Conservation (phyloP, 2,888 invertebrate genomes). For the Dryobotodes eremita region DNA sequence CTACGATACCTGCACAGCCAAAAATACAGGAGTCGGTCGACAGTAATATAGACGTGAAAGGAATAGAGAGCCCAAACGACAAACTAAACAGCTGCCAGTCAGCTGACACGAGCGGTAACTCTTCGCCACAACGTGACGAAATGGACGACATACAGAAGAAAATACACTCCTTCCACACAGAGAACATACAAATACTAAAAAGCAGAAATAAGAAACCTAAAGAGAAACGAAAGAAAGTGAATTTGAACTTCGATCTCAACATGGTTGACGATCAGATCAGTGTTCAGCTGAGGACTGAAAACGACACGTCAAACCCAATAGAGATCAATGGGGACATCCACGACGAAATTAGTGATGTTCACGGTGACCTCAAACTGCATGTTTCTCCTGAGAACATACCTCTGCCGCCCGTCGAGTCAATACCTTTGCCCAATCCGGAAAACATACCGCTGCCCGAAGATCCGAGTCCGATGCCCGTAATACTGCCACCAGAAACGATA, state of each 20-base stretch:
- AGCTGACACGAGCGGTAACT: slow-evolving; percentile 88
- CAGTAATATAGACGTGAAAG: slow-evolving; percentile 76
- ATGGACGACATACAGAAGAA: slow-evolving; percentile 92
- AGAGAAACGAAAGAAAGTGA: slow-evolving; percentile 90
- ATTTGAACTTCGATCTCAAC: slow-evolving; percentile 89
- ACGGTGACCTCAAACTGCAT: slow-evolving; percentile 78
- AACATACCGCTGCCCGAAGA: slow-evolving; percentile 85
- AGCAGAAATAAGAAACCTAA: slow-evolving; percentile 91
- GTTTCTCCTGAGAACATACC: slow-evolving; percentile 87
- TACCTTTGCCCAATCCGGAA: slow-evolving; percentile 85
- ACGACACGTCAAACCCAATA: slow-evolving; percentile 74
- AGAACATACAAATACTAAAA: slow-evolving; percentile 91
- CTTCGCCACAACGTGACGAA: slow-evolving; percentile 89
- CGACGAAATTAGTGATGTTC: slow-evolving; percentile 77
- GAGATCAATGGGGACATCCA: slow-evolving; percentile 85
- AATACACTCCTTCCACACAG: slow-evolving; percentile 92
- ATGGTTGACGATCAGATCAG: slow-evolving; percentile 90
- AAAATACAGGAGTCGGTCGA: slow-evolving; percentile 83
- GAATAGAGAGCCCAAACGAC: slow-evolving; percentile 82
- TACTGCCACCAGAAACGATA: slow-evolving; percentile 83
- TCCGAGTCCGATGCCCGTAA: slow-evolving; percentile 78
- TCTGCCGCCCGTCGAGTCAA: slow-evolving; percentile 85
- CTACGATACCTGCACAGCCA: slow-evolving; percentile 81
- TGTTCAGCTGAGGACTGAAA: slow-evolving; percentile 86
- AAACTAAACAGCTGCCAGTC: slow-evolving; percentile 84